Evolutionary conservation across 2,113 vertebrate genomes (phyloP), one percentile per base, ranked within the genome.

Genomic region (Leuciscus idus): DNA sequence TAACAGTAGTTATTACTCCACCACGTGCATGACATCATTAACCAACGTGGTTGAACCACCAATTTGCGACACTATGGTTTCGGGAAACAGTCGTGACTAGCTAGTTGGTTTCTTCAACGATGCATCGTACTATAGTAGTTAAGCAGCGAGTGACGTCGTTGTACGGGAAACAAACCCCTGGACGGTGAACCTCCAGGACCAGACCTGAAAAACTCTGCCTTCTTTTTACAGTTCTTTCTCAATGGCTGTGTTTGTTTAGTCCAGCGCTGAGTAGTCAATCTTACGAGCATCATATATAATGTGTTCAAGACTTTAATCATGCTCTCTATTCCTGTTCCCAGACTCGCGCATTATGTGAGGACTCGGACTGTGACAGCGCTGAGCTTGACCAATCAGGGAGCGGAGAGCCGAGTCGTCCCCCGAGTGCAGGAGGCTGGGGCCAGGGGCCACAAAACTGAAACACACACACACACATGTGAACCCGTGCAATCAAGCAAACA

Each of bases 291-390:
- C 33, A 23, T n/a, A 2, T 72, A 73, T n/a, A 46, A 73, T 52
- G 1, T 85, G 43, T 77, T 17, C 7, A 28, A 50, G 46, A 50
- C 26, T 28, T 77, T 77, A 26, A 57, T 21, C 17, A 7, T 21
- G 2, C 33, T 86, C 26, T 57, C 68, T 78, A 70, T 87, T 87
- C 23, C 33, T 87, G 17, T 83, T n/a, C 66, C 39, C 79, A 94
- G 89, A 92, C 92, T 77, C 92, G 95, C 89, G 93, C 92, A 6
- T 91, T 93, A 87, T 95, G 94, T 21, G 97, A 98, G 85, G 97
- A 98, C 92, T 98, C 97, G 0, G 97, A 98, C 94, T 98, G 96
- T 73, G 97, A 98, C 94, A 97, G 96, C 28, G 93, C 96, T 3
- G 97, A 98, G 89, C 90, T 98, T 89, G 97, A 98, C 91, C 96